Base-by-base conservation (phyloP, 2,797 vertebrate genomes). In the Poeciliopsis gracilis region DNA sequence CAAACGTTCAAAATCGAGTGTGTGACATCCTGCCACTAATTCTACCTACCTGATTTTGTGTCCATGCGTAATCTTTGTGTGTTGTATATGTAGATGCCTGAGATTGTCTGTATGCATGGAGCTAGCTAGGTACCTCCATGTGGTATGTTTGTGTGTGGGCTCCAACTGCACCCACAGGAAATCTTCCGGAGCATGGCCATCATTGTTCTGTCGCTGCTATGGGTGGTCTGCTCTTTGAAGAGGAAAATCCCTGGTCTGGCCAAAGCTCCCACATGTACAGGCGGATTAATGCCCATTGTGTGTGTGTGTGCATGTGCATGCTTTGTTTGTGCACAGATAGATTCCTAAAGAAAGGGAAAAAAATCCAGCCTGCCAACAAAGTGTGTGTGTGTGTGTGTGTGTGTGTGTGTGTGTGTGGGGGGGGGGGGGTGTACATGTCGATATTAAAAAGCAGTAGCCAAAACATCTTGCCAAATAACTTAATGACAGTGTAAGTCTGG, bases 171-270 rank as follows among this genome's bases (percentile, higher is more conserved):
- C 15, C 33, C 36, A 78, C 79, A 82, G 87, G 83, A 89, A 90
- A 85, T 88, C 89, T 92, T 91, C 89, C 86, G 63, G 90, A 88
- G 78, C 92, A 85, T 74, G 45, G 77, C 86, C 91, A 89, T 84
- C 87, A 93, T 93, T 94, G 90, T 95, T 92, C 86, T 46, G 72
- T 78, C 5, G 76, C 87, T 94, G 83, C 70, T 33, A 87, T 93
- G 93, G 93, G 94, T 94, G 94, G 94, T 94, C 93, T 90, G 85
- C 88, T 90, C 93, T 95, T 93, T 95, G 92, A 95, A 91, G 90
- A 87, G 86, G 90, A 93, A 94, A 95, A 95, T 93, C 93, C 93
- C 86, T 73, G 83, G 82, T 91, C 88, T 91, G 87, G 88, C 88
- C 84, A 92, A 92, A 94, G 86, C 88, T 87, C 84, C 86, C 82